A percentile compares a stretch with the other conserved stretches of the same genome.
Evolutionary conservation across 2,888 invertebrate species (phyloP).

Genomic region (Drosophila testacea): DNA sequence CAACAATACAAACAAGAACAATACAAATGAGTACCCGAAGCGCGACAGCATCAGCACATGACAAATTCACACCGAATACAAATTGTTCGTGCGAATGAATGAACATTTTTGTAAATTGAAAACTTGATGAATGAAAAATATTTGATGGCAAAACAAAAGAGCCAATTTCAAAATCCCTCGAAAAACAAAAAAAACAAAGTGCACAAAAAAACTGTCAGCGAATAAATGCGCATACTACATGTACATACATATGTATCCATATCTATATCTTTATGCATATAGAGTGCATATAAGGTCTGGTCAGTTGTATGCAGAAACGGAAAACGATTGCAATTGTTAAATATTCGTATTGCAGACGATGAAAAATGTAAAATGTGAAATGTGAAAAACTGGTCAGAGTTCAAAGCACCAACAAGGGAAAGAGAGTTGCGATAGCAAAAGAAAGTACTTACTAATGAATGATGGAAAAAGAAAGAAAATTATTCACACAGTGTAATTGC

Average conservation of each 20-base stretch:
- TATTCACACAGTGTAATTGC: conserved; percentile 43
- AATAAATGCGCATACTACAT: conserved; percentile 52
- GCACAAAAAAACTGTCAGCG: conserved; percentile 38
- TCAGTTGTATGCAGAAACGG: conserved; percentile 21
- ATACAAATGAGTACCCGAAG: conserved; percentile 37
- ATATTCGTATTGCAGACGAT: conserved; percentile 21
- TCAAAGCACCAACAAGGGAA: conserved; percentile 18
- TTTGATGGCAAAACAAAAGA: conserved; percentile 81
- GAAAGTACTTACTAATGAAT: not conserved
- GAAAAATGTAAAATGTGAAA: conserved; percentile 13
- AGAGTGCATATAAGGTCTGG: conserved; percentile 1
- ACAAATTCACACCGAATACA: conserved; percentile 82
- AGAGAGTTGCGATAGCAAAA: conserved; percentile 12
- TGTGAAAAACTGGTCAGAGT: conserved; percentile 10
- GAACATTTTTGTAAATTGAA: conserved; percentile 82
- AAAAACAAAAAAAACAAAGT: conserved; percentile 42
- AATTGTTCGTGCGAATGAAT: conserved; percentile 79
- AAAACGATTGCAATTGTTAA: conserved; percentile 32
- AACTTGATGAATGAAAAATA: conserved; percentile 83
- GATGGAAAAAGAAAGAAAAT: conserved; percentile 18
- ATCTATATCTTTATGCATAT: not conserved
- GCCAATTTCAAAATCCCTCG: conserved; percentile 54
- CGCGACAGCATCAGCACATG: conserved; percentile 62
- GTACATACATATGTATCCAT: not conserved
- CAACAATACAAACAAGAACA: conserved; percentile 42